Evolutionary conservation across 2,888 invertebrate species (phyloP).

Genomic region (Omphaloscelis lunosa): DNA sequence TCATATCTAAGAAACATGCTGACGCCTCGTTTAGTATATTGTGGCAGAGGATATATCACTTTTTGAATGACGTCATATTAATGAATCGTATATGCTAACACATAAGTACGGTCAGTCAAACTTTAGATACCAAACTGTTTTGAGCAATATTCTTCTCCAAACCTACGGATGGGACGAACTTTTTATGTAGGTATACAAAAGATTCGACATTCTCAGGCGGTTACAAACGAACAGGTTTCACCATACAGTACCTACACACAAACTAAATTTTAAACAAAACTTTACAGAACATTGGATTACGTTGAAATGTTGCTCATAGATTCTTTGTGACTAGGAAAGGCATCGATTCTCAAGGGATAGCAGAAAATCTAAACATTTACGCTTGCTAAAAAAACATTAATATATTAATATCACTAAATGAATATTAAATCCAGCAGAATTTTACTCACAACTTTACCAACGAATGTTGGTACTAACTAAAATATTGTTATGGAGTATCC

Average conservation of each 20-base stretch:
- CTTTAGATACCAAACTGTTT: slow-evolving; percentile 13
- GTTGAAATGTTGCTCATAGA: slow-evolving; percentile 51
- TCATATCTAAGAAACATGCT: background rate
- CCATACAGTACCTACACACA: slow-evolving; percentile 17
- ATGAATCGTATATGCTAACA: background rate
- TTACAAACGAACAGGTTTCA: slow-evolving; percentile 31
- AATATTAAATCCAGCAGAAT: slow-evolving; percentile 12
- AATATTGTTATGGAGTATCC: slow-evolving; percentile 18
- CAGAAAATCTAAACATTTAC: slow-evolving; percentile 33
- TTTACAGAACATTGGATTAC: slow-evolving; percentile 53
- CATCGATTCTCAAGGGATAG: slow-evolving; percentile 39
- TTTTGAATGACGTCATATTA: background rate
- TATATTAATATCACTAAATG: slow-evolving; percentile 3
- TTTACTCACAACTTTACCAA: background rate
- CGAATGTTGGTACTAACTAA: background rate
- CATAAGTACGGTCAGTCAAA: background rate
- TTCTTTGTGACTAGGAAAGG: slow-evolving; percentile 63
- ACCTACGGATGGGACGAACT: slow-evolving; percentile 3
- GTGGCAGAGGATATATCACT: background rate
- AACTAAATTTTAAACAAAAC: slow-evolving; percentile 34
- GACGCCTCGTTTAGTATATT: background rate
- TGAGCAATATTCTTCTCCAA: slow-evolving; percentile 19
- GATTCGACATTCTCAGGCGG: slow-evolving; percentile 39
- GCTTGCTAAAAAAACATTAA: slow-evolving; percentile 22
- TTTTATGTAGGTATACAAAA: slow-evolving; percentile 29